phyloP scores from a whole-genome alignment of 1,140 invertebrate genomes.

The Bilobella aurantiaca region DNA sequence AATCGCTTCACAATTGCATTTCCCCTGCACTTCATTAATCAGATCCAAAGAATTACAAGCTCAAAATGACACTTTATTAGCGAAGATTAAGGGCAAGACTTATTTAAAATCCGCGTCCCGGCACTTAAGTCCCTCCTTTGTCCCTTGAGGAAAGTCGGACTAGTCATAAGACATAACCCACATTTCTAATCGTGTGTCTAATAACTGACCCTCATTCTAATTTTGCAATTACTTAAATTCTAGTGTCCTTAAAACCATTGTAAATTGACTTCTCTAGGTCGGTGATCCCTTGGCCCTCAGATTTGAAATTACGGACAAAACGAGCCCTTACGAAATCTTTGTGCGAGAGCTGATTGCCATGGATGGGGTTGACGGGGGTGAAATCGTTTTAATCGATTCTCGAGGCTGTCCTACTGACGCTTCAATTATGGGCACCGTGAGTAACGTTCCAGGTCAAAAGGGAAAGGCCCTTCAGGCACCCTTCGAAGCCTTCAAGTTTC shows the following conservation, averaged over 20 bases:
- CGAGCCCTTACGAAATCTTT: constrained; percentile 49
- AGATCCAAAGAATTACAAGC: no score
- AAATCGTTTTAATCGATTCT: constrained; percentile 46
- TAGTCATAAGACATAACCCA: neutral
- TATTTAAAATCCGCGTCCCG: neutral
- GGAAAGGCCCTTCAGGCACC: constrained; percentile 43
- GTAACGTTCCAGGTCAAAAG: constrained; percentile 36
- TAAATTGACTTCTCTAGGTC: no score
- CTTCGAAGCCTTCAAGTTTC: constrained; percentile 51
- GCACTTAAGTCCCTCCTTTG: no score
- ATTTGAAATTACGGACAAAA: constrained; percentile 44
- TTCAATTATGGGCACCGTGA: constrained; percentile 44
- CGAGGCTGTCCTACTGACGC: constrained; percentile 46
- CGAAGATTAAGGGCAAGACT: neutral
- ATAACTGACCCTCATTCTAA: neutral
- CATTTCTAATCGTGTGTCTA: neutral
- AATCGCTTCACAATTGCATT: no score
- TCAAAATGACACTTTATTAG: no score
- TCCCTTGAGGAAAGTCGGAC: no score
- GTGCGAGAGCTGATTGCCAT: constrained; percentile 47
- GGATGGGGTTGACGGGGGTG: constrained; percentile 45
- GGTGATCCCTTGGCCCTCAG: constrained; percentile 46
- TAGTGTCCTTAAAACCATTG: constrained; percentile 37
- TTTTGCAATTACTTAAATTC: constrained; percentile 22
- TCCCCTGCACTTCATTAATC: neutral